Conservation (phyloP, 2,113 vertebrate species). For the Panthera tigris region DNA sequence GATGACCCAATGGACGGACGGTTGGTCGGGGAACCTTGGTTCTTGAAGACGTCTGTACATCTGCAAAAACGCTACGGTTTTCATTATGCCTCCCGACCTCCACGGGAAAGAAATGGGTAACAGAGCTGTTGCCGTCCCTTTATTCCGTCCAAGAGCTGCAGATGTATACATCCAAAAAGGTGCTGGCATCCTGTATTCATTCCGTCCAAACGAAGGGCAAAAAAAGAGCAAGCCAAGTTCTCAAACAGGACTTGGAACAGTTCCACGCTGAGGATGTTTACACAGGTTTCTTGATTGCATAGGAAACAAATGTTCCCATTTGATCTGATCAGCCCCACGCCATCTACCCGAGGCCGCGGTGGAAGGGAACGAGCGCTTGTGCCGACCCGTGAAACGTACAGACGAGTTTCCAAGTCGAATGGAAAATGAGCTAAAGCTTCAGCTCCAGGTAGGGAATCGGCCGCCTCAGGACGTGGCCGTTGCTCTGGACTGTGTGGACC, state of each 20-base stretch:
- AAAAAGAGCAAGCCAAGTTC: background rate
- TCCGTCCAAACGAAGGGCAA: background rate
- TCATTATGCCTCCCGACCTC: fast-evolving
- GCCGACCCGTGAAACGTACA: background rate
- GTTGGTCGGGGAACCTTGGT: no score
- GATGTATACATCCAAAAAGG: fast-evolving
- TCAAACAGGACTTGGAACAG: background rate
- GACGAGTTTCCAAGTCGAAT: background rate
- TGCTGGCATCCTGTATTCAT: background rate
- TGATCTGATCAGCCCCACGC: background rate
- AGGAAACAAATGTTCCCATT: constrained; percentile 14
- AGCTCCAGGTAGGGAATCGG: background rate
- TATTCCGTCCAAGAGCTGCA: background rate
- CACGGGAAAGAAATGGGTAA: fast-evolving
- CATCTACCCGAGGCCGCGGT: fast-evolving
- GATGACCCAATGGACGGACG: no score
- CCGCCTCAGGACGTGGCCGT: fast-evolving
- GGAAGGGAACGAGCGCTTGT: background rate
- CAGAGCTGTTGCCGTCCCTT: background rate
- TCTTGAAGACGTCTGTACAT: no score
- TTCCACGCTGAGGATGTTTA: constrained; percentile 2
- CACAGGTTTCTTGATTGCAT: background rate
- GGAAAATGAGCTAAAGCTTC: background rate
- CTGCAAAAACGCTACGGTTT: background rate
- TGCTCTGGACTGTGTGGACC: fast-evolving